A percentile compares a stretch with the other conserved stretches of the same genome.
Evolutionary conservation across 2,888 invertebrate species (phyloP).

Genomic region (Athalia cordata): DNA sequence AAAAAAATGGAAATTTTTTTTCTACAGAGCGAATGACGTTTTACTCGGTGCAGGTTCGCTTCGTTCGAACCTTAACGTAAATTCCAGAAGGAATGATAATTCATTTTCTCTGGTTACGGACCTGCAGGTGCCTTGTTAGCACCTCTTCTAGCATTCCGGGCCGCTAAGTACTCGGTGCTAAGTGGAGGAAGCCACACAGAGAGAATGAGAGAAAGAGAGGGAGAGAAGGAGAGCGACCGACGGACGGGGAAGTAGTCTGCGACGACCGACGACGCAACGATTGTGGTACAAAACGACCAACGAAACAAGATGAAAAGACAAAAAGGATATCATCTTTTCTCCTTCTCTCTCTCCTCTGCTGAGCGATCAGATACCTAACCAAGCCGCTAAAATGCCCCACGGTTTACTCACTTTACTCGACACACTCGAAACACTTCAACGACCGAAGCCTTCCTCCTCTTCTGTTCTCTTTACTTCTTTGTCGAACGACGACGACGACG

Average conservation of each 20-base stretch:
- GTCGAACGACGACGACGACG: constrained; percentile 6
- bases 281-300: not conserved
- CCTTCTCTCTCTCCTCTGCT: not conserved
- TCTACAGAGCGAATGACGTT: not conserved
- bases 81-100: constrained; percentile 42
- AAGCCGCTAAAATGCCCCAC: constrained; percentile 40
- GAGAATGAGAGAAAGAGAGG: not conserved
- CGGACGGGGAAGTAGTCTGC: not conserved
- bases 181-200: constrained; percentile 40
- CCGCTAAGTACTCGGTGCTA: constrained; percentile 44
- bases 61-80: constrained; percentile 23
- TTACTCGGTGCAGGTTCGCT: not conserved
- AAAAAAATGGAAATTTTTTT: not conserved
- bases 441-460: constrained; percentile 19
- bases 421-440: constrained; percentile 36
- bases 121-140: constrained; percentile 41
- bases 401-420: constrained; percentile 40
- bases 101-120: constrained; percentile 41
- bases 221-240: not conserved
- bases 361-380: constrained; percentile 3
- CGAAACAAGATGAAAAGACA: constrained; percentile 30
- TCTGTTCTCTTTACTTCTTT: not conserved
- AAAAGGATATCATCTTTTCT: not conserved
- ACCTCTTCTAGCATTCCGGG: constrained; percentile 42
- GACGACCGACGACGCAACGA: no score